Percentiles rank a stretch among this genome's conserved stretches.
phyloP scores from a whole-genome alignment of 2,113 vertebrate genomes.

The Semicossyphus pulcher region DNA sequence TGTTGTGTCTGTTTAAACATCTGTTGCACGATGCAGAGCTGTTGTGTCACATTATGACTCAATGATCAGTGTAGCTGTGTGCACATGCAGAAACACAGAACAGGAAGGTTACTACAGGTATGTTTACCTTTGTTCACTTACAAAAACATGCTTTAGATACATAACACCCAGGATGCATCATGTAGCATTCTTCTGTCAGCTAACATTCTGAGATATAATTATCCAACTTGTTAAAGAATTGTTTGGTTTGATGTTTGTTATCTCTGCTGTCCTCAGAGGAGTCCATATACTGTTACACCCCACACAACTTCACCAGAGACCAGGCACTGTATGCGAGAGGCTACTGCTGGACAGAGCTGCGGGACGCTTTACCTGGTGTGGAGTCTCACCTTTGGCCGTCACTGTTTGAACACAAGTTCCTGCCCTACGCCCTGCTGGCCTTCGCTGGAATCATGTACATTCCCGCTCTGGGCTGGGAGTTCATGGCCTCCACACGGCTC shows the following conservation, averaged over 20 bases:
- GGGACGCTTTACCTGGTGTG: conserved; percentile 92
- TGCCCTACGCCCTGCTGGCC: conserved; percentile 96
- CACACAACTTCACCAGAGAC: conserved; percentile 99
- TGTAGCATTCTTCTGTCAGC: background rate
- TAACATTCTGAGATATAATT: background rate
- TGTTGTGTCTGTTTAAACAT: background rate
- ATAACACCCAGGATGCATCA: background rate
- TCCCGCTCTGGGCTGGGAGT: conserved; percentile 97
- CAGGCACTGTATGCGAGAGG: conserved; percentile 98
- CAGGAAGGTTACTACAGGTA: background rate
- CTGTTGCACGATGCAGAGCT: background rate
- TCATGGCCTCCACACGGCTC: conserved; percentile 96
- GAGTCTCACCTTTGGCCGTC: conserved; percentile 93
- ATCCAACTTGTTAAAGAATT: background rate
- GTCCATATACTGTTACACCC: conserved; percentile 99
- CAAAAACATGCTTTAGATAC: background rate
- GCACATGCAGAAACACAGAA: background rate
- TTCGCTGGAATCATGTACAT: conserved; percentile 99
- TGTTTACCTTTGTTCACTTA: background rate
- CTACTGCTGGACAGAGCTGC: conserved; percentile 99
- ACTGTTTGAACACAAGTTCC: conserved; percentile 98
- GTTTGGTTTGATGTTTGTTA: conserved; percentile 13
- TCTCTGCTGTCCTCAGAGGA: conserved; percentile 88
- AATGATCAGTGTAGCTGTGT: background rate
- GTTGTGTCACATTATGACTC: background rate